Evolutionary conservation across 92 coral and sea anemone genomes (phyloP).

Genomic region (Isaurus tuberculatus): DNA sequence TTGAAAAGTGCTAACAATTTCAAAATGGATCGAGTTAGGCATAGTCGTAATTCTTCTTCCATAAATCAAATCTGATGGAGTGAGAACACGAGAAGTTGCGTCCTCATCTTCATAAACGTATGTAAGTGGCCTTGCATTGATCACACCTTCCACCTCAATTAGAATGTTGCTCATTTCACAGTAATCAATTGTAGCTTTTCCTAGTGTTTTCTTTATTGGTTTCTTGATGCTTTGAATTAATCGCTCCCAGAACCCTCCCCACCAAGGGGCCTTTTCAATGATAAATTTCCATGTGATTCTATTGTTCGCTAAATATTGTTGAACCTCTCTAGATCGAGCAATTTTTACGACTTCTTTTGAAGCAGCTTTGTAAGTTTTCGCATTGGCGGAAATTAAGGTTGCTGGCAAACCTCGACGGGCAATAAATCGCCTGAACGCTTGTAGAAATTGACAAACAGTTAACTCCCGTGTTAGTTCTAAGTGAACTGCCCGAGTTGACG

Average conservation of each 20-base stretch:
- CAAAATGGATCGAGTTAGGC: constrained; percentile 20
- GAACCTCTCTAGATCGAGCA: constrained; percentile 11
- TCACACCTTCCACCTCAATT: constrained; percentile 14
- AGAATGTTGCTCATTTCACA: constrained; percentile 42
- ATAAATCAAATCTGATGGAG: constrained; percentile 45
- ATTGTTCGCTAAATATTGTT: not conserved
- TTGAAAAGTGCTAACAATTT: too few relatives aligned
- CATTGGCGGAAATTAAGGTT: too few relatives aligned
- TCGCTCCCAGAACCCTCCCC: constrained; percentile 43
- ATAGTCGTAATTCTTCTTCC: constrained; percentile 41
- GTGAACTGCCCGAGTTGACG: constrained; percentile 55
- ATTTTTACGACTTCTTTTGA: too few relatives aligned
- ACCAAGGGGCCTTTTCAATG: constrained; percentile 47
- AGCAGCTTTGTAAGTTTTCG: constrained; percentile 24
- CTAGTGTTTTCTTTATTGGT: constrained; percentile 42
- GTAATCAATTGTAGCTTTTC: constrained; percentile 3
- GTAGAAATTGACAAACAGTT: not conserved
- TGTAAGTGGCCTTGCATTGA: constrained; percentile 37
- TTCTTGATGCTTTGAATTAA: constrained; percentile 41
- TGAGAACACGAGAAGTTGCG: not conserved
- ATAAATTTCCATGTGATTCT: too few relatives aligned
- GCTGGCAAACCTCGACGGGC: too few relatives aligned
- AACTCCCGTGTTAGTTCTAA: constrained; percentile 20
- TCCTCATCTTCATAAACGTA: constrained; percentile 46
- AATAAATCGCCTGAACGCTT: constrained; percentile 20